Base-by-base conservation (phyloP, 1,140 invertebrate genomes). In the Drosophila obscura region DNA sequence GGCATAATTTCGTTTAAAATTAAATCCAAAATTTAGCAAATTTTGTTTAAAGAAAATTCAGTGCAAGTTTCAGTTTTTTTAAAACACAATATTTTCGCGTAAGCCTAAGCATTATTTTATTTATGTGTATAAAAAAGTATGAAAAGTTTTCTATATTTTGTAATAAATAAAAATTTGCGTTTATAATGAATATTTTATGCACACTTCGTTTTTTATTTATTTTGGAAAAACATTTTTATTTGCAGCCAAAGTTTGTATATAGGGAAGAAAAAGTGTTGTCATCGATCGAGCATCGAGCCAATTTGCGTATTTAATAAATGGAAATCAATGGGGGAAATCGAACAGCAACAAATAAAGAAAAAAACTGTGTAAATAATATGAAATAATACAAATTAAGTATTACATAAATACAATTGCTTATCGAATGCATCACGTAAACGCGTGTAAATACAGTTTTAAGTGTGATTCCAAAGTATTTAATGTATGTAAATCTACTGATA, bases 151-250 rank as follows among this genome's bases (percentile, higher is more conserved):
- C 64, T 84, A 88, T 89, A 84, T 84, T 89, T 89, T 82, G 72
- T 90, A 89, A 84, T 80, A 89, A 39, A 89, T 84, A 88, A 88
- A 87, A 80, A 80, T 89, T 69, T 88, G 84, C 72, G 83, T 88
- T 88, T 88, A 77, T 67, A 79, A 76, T 73, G 61, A 84, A 73
- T 8, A 5, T 11, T 9, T 16, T 52, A 19, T 28, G 31, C 2
- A 8, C 35, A 57, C 44, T 75, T 56, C 50, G 46, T 50, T 66
- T 59, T 11, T 58, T 67, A 64, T 49, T 44, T 4, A 59, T 58
- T 71, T 55, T 0, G 44, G 16, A 19, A 26, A 11, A 0, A 5
- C 22, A 44, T 31, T 44, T 64, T 44, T 24, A 65, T 59, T 39
- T 57, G 35, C 77, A 72, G 50, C 46, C 65, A 58, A 71, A 45